These are phyloP conservation scores for Achatina immaculata DNA, from an alignment of 1,140 invertebrate genomes.

Conservation along the genomic window DNA sequence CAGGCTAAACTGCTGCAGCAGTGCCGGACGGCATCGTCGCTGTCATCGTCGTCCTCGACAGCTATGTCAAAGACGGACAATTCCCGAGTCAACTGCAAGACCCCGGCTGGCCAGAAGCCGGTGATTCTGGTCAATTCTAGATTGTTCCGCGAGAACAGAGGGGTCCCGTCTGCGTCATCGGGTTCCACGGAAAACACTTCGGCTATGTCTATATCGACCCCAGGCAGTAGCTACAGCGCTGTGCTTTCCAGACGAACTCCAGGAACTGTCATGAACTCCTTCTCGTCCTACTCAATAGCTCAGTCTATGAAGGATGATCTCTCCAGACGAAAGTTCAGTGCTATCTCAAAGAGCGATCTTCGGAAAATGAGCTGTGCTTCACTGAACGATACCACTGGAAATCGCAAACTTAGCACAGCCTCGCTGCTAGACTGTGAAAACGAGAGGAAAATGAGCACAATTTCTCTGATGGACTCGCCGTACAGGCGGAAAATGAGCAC, in stretches of 20 bases:
- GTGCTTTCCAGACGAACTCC: background rate
- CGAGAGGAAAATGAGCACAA: slow-evolving; percentile 10
- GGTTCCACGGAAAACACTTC: background rate
- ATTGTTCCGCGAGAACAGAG: background rate
- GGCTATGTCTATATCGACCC: background rate
- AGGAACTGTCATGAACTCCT: slow-evolving; percentile 27
- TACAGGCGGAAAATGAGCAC: slow-evolving; percentile 27
- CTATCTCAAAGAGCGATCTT: slow-evolving; percentile 28
- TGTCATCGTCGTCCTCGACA: slow-evolving; percentile 17
- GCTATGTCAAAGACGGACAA: slow-evolving; percentile 28
- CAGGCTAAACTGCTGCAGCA: background rate
- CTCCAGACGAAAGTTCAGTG: slow-evolving; percentile 16
- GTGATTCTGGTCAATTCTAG: slow-evolving; percentile 33
- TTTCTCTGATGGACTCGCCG: slow-evolving; percentile 16
- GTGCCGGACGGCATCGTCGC: slow-evolving; percentile 3
- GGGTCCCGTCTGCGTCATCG: background rate
- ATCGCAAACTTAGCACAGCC: background rate
- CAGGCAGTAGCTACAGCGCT: slow-evolving; percentile 17
- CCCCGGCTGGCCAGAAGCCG: background rate
- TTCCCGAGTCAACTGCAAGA: background rate
- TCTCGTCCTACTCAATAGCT: slow-evolving; percentile 36
- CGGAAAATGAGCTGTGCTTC: slow-evolving; percentile 36
- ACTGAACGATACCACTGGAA: background rate
- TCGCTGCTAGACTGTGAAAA: background rate
- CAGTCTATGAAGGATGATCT: slow-evolving; percentile 26